Percentiles rank a stretch among this genome's conserved stretches.
Conservation (phyloP, 1,140 invertebrate genomes). For the Formica selysi region DNA sequence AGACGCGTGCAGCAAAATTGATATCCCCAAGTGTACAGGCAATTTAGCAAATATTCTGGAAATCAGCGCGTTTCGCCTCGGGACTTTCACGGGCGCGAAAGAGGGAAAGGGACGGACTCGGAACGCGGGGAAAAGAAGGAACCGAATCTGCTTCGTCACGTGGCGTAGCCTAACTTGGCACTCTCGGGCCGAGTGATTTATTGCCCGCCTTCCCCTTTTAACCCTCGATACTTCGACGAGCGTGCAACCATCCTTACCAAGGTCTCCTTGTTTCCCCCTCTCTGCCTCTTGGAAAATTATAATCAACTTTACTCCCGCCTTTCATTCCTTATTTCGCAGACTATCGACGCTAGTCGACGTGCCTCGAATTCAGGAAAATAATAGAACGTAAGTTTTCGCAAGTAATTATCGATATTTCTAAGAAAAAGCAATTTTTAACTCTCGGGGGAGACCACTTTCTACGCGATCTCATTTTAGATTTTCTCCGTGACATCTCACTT, state of each 20-base stretch:
- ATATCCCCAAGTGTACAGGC: conserved; percentile 11
- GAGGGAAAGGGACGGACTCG: conserved; percentile 29
- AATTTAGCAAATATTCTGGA: conserved; percentile 27
- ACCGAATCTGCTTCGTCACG: conserved; percentile 76
- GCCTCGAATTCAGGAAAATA: neutral
- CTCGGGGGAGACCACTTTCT: neutral
- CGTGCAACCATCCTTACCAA: neutral
- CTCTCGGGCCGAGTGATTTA: conserved; percentile 82
- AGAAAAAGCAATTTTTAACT: no score
- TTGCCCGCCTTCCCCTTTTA: conserved; percentile 71
- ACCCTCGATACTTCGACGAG: conserved; percentile 64
- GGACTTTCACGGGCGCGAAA: conserved; percentile 14
- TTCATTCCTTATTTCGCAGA: conserved; percentile 33
- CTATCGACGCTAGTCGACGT: neutral
- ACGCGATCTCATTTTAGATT: conserved; percentile 16
- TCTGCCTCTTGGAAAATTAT: conserved; percentile 23
- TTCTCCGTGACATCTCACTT: neutral
- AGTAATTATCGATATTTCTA: neutral
- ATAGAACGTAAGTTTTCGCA: neutral
- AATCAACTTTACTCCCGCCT: conserved; percentile 39
- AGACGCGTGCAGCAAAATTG: neutral
- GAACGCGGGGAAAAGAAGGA: conserved; percentile 59
- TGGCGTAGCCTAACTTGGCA: conserved; percentile 77
- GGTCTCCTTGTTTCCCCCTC: neutral
- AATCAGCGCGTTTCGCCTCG: conserved; percentile 38